Conservation (phyloP, 2,888 invertebrate genomes). For the Melangyna quadrimaculata region DNA sequence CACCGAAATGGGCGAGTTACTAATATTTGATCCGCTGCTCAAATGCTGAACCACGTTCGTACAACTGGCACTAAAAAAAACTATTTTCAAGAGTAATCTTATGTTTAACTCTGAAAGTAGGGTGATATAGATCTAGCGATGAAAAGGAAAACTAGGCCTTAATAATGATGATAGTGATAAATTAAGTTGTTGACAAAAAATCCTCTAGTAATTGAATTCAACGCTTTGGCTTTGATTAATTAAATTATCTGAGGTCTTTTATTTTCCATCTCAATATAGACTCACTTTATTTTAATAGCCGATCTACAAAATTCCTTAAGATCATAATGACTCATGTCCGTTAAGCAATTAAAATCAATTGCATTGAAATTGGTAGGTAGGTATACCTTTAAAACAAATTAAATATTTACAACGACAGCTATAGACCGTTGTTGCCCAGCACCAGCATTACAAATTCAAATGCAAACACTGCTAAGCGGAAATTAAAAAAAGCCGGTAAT, state of each 20-base stretch:
- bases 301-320: not conserved
- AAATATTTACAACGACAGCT: slow-evolving; percentile 46
- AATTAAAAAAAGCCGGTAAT: slow-evolving; percentile 66
- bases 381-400: slow-evolving; percentile 32
- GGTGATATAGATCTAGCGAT: no score
- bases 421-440: slow-evolving; percentile 32
- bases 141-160: no score
- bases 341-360: slow-evolving; percentile 63
- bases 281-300: not conserved
- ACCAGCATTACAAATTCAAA: slow-evolving; percentile 18
- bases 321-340: slow-evolving; percentile 56
- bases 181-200: not conserved
- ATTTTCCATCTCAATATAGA: not conserved
- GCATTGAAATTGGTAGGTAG: slow-evolving; percentile 15
- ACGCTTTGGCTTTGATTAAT: not conserved
- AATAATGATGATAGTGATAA: no score
- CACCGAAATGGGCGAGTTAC: no score
- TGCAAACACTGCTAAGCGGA: slow-evolving; percentile 55
- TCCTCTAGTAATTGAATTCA: not conserved
- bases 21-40: no score
- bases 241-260: not conserved
- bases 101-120: no score
- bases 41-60: no score
- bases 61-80: no score
- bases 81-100: no score